Evolutionary conservation across 2,113 vertebrate species (phyloP), one percentile per base, ranked within the genome.

Genomic region (Hemicordylus capensis): DNA sequence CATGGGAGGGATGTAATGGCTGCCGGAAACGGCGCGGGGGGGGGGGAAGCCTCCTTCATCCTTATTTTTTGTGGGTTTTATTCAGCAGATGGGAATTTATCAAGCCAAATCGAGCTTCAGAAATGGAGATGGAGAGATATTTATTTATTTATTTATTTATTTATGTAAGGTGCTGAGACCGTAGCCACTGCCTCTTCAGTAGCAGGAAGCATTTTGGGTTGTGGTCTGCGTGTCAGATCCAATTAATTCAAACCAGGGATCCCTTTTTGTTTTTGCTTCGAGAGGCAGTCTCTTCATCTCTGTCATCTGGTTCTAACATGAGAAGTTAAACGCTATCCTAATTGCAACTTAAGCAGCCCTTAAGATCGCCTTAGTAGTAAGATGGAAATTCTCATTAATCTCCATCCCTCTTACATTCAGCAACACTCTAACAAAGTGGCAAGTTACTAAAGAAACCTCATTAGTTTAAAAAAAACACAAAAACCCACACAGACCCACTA

Each of bases 1-100:
- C 94, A 88, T 72, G 67, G 87, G 94, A 95, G 92, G 92, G 85
- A 4, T 7, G 88, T 92, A 95, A 96, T 95, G 94, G 93, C 92
- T 85, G 93, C 90, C 91, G 85, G 95, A 92, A 92, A 93, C n/a
- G n/a, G n/a, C n/a, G n/a, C n/a, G 92, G 51, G 28, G 31, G 12
- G 59, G 20, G 90, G 92, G 80, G 92, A 89, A n/a, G 51, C 78
- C 31, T 77, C 85, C 80, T 90, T 63, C 66, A 78, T 81, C 89
- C 82, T 92, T 88, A 28, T 85, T 37, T 28, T 93, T 91, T 83
- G 39, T 34, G 83, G 78, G 37, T 90, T 90, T 91, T 31, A 91
- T 76, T 81, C 10, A 54, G 4, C 28, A 63, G 84, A n/a, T 86
- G 89, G 75, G 85, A 93, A 91, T 90, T n/a, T 76, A 46, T 19